These are phyloP conservation scores for Nephrotoma appendiculata DNA, from an alignment of 2,888 invertebrate genomes.

Conservation along the genomic window DNA sequence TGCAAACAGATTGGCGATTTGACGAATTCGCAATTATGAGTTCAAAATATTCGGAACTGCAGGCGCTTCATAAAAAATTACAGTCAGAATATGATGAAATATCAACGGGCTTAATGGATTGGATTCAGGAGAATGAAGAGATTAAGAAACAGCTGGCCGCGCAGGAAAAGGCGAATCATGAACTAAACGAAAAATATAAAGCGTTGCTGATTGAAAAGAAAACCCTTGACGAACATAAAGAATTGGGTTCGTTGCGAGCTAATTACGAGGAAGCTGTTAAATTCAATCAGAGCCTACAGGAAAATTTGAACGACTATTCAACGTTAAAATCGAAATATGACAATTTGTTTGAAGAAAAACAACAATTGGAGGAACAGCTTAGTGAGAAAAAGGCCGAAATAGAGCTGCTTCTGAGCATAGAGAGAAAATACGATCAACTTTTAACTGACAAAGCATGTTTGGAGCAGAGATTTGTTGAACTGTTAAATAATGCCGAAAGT, in stretches of 20 bases:
- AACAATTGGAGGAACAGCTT: background rate
- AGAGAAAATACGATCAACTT: background rate
- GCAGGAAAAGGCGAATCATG: background rate
- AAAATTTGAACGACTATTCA: background rate
- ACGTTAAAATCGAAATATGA: background rate
- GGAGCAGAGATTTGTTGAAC: background rate
- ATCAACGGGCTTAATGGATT: constrained; percentile 42
- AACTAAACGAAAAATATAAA: background rate
- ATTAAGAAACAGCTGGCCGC: constrained; percentile 21
- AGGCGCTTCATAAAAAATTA: constrained; percentile 26
- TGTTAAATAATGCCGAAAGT: background rate
- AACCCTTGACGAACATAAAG: background rate
- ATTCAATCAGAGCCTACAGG: background rate
- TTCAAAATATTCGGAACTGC: background rate
- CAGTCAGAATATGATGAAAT: constrained; percentile 39
- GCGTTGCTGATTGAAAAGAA: background rate
- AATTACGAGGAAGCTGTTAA: background rate
- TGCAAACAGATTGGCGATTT: background rate
- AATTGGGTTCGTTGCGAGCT: background rate
- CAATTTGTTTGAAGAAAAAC: background rate
- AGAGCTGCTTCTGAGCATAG: background rate
- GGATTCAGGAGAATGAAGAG: constrained; percentile 37
- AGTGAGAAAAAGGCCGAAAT: background rate
- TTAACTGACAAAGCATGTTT: background rate
- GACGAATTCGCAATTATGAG: background rate